Percentiles rank a stretch among this genome's conserved stretches.
These are phyloP conservation scores for Okamejei kenojei DNA, from an alignment of 2,797 vertebrate genomes.

Conservation along the genomic window DNA sequence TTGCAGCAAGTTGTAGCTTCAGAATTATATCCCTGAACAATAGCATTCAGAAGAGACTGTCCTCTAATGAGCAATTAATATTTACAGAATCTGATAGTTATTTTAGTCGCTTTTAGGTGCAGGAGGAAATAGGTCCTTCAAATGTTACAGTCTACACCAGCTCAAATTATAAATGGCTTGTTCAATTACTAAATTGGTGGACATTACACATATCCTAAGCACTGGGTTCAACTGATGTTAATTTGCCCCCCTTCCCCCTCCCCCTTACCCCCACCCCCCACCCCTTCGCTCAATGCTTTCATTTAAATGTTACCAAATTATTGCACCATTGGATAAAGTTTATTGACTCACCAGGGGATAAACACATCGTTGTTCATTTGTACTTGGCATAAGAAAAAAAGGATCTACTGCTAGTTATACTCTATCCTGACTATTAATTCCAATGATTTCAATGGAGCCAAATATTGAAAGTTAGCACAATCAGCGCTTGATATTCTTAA, in stretches of 20 bases:
- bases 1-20: background rate
- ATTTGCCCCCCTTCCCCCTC: background rate
- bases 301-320: background rate
- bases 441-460: no score
- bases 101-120: background rate
- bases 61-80: background rate
- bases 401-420: no score
- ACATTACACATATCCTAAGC: background rate
- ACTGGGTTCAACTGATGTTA: background rate
- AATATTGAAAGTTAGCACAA: no score
- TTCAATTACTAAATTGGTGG: background rate
- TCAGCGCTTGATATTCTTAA: no score
- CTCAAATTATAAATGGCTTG: background rate
- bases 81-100: background rate
- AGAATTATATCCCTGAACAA: background rate
- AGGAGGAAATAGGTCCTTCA: background rate
- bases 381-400: no score
- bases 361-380: no score
- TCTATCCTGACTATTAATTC: no score
- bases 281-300: background rate
- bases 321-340: background rate
- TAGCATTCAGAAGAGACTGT: background rate
- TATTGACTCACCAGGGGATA: background rate
- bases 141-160: background rate
- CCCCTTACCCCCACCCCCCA: no score